Evolutionary conservation across 1,140 invertebrate species (phyloP).

Genomic region (Bombus difficillimus): DNA sequence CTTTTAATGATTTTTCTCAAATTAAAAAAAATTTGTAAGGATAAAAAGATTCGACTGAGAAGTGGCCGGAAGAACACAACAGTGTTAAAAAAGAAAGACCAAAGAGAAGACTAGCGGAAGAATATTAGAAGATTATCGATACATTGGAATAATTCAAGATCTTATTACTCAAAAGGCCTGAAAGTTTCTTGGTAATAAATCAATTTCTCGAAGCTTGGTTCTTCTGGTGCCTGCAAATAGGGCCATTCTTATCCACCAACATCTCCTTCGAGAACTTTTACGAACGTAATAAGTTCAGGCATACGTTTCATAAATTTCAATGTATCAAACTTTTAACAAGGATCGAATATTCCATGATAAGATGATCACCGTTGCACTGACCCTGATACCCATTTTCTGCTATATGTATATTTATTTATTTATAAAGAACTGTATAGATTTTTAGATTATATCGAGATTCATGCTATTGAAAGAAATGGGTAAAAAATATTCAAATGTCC

Average conservation of each 20-base stretch:
- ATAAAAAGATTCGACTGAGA: too few relatives aligned
- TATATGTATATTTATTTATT: not conserved
- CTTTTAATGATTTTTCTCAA: not conserved
- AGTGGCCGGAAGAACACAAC: not conserved
- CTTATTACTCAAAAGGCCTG: not conserved
- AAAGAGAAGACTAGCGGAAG: not conserved
- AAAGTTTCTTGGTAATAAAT: slow-evolving; percentile 11
- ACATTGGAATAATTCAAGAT: not conserved
- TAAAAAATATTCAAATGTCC: too few relatives aligned
- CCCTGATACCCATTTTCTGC: not conserved
- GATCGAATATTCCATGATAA: slow-evolving; percentile 4
- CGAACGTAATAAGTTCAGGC: not conserved
- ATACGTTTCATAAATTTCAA: slow-evolving; percentile 14
- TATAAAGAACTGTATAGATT: not conserved
- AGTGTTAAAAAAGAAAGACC: not conserved
- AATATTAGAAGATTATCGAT: not conserved
- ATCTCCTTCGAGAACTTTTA: slow-evolving; percentile 15
- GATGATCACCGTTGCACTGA: not conserved
- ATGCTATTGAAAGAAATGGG: too few relatives aligned
- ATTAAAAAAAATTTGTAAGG: too few relatives aligned
- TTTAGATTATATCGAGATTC: not conserved
- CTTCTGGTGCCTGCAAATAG: not conserved
- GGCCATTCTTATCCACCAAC: slow-evolving; percentile 6
- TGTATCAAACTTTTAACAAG: slow-evolving; percentile 25
- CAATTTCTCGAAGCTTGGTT: slow-evolving; percentile 1